phyloP scores from a whole-genome alignment of 2,888 invertebrate genomes.

The Drosophila bunnanda region DNA sequence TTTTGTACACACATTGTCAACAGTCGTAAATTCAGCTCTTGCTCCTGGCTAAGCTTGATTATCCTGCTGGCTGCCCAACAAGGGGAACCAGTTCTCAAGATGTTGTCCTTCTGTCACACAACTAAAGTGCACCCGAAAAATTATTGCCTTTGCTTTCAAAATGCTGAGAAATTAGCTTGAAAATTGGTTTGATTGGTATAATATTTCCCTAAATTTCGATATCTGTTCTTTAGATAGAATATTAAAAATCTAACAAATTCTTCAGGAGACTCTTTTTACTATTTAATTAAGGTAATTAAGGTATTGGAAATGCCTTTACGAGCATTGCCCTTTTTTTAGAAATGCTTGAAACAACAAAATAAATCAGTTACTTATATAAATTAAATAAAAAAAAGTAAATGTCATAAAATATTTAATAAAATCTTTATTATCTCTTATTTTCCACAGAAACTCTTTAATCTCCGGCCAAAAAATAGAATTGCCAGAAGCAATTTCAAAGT shows the following conservation, averaged over 20 bases:
- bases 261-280: too few relatives aligned
- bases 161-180: too few relatives aligned
- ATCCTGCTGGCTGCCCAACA: conserved; percentile 46
- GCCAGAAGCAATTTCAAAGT: not conserved
- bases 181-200: too few relatives aligned
- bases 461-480: not conserved
- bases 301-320: too few relatives aligned
- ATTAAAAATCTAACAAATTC: too few relatives aligned
- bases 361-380: too few relatives aligned
- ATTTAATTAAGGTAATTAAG: too few relatives aligned
- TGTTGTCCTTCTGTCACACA: not conserved
- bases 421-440: not conserved
- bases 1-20: conserved; percentile 76
- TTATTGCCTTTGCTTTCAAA: not conserved
- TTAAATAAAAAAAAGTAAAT: too few relatives aligned
- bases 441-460: not conserved
- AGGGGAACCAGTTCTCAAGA: conserved; percentile 22
- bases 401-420: too few relatives aligned
- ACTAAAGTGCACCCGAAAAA: conserved; percentile 24
- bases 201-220: not conserved
- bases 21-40: conserved; percentile 64
- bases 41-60: conserved; percentile 57
- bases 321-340: too few relatives aligned
- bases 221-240: too few relatives aligned
- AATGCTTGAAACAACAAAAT: too few relatives aligned